Evolutionary conservation across 2,888 invertebrate species (phyloP).

Genomic region (Drosophila picticornis): DNA sequence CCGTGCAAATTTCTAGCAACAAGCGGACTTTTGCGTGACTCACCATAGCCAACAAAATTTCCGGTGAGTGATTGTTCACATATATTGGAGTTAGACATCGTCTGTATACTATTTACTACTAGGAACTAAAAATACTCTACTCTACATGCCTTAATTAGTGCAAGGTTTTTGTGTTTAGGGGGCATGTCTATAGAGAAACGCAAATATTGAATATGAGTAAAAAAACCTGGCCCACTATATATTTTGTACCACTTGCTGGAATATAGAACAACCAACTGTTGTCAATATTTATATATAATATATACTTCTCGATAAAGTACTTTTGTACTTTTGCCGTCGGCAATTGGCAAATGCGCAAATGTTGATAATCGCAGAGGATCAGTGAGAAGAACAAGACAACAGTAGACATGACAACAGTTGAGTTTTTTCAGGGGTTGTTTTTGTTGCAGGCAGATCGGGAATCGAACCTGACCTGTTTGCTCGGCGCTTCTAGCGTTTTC

Average conservation of each 20-base stretch:
- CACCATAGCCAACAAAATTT: slow-evolving; percentile 67
- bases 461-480: not conserved
- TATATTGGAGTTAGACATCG: slow-evolving; percentile 2
- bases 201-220: too few relatives aligned
- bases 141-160: slow-evolving; percentile 1
- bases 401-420: not conserved
- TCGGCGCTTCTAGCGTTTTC: not conserved
- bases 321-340: slow-evolving; percentile 34
- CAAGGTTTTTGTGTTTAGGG: not conserved
- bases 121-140: not conserved
- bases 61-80: slow-evolving; percentile 69
- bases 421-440: slow-evolving; percentile 40
- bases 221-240: slow-evolving; percentile 1
- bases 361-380: slow-evolving; percentile 16
- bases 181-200: slow-evolving; percentile 24
- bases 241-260: not conserved
- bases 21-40: slow-evolving; percentile 55
- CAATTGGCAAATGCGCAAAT: slow-evolving; percentile 28
- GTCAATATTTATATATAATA: slow-evolving; percentile 39
- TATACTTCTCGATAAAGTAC: slow-evolving; percentile 9
- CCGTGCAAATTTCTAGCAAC: slow-evolving; percentile 27
- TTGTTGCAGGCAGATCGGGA: not conserved
- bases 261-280: slow-evolving; percentile 12
- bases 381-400: slow-evolving; percentile 11
- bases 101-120: slow-evolving; percentile 1